Evolutionary conservation across 1,140 invertebrate genomes (phyloP).

Genomic region (Agrilus planipennis): DNA sequence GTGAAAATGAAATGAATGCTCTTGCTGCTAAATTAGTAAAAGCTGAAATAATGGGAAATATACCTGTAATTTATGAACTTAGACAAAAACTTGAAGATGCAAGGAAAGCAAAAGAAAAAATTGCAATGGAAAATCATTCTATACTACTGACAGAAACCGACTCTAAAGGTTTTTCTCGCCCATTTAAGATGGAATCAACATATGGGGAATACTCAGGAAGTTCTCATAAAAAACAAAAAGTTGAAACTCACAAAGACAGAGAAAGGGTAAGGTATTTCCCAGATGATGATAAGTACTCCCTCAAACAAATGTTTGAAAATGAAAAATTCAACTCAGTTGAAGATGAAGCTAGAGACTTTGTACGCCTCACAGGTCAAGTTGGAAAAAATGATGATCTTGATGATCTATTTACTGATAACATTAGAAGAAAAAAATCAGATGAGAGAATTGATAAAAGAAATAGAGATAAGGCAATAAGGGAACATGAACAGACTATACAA

Average conservation of each 20-base stretch:
- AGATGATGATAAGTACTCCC: slow-evolving; percentile 80
- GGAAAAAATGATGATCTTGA: slow-evolving; percentile 71
- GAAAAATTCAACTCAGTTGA: slow-evolving; percentile 75
- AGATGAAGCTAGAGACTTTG: slow-evolving; percentile 73
- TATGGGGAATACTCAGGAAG: slow-evolving; percentile 29
- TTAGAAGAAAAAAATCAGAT: slow-evolving; percentile 43
- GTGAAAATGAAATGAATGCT: slow-evolving; percentile 77
- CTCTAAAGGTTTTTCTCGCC: slow-evolving; percentile 49
- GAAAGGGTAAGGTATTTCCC: slow-evolving; percentile 74
- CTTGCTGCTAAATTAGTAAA: slow-evolving; percentile 79
- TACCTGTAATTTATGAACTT: slow-evolving; percentile 51
- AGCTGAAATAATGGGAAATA: slow-evolving; percentile 81
- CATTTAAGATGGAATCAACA: slow-evolving; percentile 34
- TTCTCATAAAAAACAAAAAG: slow-evolving; percentile 42
- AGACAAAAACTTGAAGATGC: slow-evolving; percentile 64
- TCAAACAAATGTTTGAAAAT: slow-evolving; percentile 79
- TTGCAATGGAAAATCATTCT: slow-evolving; percentile 37
- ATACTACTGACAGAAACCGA: slow-evolving; percentile 63
- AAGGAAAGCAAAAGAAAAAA: slow-evolving; percentile 36
- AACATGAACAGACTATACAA: slow-evolving; percentile 55
- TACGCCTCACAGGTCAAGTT: slow-evolving; percentile 54
- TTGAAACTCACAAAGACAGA: slow-evolving; percentile 61
- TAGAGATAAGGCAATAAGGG: slow-evolving; percentile 54
- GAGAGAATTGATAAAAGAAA: slow-evolving; percentile 52
- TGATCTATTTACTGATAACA: slow-evolving; percentile 73